Percentiles rank a stretch among this genome's conserved stretches.
Conservation (phyloP, 2,113 vertebrate species). For the Onychostruthus taczanowskii region DNA sequence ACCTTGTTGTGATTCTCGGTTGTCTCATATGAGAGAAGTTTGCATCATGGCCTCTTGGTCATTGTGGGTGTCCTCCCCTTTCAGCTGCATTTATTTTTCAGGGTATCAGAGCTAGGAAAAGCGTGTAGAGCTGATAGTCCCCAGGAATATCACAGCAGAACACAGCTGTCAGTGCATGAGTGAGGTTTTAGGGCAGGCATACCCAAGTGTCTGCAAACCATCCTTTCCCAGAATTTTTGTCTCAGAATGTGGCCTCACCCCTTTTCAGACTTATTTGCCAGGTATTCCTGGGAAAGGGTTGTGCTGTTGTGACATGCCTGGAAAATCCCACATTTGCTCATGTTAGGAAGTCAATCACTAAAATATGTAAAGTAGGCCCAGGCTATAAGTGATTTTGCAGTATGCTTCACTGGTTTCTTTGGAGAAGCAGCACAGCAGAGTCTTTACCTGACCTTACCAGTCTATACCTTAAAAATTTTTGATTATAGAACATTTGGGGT, state of each 20-base stretch:
- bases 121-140: fast-evolving
- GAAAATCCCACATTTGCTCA: neutral
- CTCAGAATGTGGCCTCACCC: neutral
- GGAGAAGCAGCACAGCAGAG: neutral
- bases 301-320: neutral
- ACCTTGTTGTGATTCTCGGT: neutral
- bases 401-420: neutral
- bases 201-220: neutral
- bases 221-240: neutral
- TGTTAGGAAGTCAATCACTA: neutral
- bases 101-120: neutral
- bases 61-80: neutral
- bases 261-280: neutral
- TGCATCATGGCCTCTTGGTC: neutral
- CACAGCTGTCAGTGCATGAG: neutral
- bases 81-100: neutral
- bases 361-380: neutral
- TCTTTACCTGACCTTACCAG: neutral
- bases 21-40: neutral
- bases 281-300: neutral
- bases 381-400: neutral
- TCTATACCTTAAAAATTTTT: neutral
- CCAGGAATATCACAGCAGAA: neutral
- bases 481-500: neutral
- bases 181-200: neutral